Conservation (phyloP, 2,113 vertebrate genomes). For the Steatornis caripensis region DNA sequence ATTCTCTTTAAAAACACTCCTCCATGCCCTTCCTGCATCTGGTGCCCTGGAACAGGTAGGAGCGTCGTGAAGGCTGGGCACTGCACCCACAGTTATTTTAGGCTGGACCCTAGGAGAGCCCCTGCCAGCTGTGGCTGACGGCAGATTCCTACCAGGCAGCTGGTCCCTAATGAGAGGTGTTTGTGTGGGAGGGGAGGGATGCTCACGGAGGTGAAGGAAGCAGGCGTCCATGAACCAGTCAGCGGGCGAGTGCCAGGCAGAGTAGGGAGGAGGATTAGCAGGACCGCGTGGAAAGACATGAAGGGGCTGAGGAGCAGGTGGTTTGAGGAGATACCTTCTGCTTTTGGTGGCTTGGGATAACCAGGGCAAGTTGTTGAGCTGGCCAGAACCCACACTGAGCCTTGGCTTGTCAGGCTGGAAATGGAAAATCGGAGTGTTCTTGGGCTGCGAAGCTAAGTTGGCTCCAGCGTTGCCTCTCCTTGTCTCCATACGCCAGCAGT, state of each 20-base stretch:
- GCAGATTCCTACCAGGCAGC: not conserved
- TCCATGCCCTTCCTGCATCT: not conserved
- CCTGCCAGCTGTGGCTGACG: not conserved
- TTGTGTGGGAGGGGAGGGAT: not conserved
- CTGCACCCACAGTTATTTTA: not conserved
- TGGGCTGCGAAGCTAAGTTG: not conserved
- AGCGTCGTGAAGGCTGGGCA: not conserved
- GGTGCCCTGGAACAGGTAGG: not conserved
- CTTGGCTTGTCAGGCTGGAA: not conserved
- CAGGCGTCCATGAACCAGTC: not conserved
- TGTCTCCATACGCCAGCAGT: fast-evolving
- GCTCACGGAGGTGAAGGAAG: not conserved
- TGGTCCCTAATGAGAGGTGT: not conserved
- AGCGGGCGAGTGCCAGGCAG: fast-evolving
- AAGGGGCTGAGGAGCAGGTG: not conserved
- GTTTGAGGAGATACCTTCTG: not conserved
- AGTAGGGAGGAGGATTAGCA: not conserved
- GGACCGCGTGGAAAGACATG: not conserved
- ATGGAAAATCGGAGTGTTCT: not conserved
- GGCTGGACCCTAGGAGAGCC: not conserved
- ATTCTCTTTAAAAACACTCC: not conserved
- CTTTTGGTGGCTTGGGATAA: fast-evolving
- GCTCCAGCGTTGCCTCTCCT: not conserved
- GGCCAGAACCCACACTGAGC: not conserved
- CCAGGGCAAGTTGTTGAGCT: not conserved